phyloP scores from a whole-genome alignment of 2,797 vertebrate genomes.

The Sylvia borin region DNA sequence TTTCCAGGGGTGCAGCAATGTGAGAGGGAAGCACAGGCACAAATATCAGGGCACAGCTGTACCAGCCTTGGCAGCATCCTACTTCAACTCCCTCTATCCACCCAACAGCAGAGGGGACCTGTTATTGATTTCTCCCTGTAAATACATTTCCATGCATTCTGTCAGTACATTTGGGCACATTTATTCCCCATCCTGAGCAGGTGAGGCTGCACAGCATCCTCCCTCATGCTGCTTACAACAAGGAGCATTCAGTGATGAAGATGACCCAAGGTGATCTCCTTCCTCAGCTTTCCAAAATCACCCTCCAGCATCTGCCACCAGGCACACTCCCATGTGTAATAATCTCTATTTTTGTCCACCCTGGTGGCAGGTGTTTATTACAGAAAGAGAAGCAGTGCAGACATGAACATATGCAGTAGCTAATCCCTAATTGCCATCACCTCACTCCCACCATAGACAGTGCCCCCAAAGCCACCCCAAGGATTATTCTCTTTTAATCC shows the following conservation, averaged over 20 bases:
- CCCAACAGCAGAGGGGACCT: neutral
- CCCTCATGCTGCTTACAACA: neutral
- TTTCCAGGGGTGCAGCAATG: neutral
- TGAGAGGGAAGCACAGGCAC: neutral
- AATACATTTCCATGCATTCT: neutral
- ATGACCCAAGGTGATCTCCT: rapidly evolving
- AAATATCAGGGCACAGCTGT: neutral
- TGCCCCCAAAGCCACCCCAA: neutral
- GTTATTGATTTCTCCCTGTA: neutral
- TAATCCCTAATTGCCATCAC: neutral
- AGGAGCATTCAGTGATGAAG: too few relatives aligned
- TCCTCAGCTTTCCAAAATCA: neutral
- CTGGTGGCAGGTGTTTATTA: neutral
- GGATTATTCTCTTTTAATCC: neutral
- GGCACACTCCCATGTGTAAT: rapidly evolving
- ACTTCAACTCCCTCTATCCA: neutral
- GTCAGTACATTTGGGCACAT: neutral
- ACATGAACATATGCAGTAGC: neutral
- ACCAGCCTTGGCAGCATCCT: neutral
- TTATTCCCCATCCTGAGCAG: neutral
- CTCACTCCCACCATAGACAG: neutral
- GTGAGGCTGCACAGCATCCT: neutral
- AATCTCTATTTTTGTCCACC: rapidly evolving
- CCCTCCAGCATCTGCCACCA: neutral
- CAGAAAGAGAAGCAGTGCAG: neutral